Evolutionary conservation across 1,140 invertebrate genomes (phyloP), one percentile per base, ranked within the genome.

Genomic region (Drosophila mayri): DNA sequence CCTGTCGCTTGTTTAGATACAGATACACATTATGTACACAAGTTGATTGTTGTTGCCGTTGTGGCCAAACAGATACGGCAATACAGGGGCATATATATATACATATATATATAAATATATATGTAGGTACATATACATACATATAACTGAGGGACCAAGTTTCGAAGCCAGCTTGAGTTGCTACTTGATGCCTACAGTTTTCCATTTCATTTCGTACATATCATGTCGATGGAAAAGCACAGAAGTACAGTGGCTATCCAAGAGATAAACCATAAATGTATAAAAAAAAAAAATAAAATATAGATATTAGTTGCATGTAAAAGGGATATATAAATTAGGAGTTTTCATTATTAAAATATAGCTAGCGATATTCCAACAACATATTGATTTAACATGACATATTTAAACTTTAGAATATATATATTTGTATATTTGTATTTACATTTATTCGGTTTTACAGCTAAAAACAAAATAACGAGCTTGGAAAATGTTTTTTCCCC

Each of bases 21-120:
- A 86, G 82, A 86, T 77, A 77, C 64, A 86, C 79, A 86, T 86
- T 78, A 87, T 86, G 83, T 86, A 82, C 65, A 59, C 54, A 79
- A 64, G 62, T 38, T 71, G 65, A 72, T 76, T 76, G 71, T 64
- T 80, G 57, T 76, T 82, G 73, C 61, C 74, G 73, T 62, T 77
- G 74, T 43, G 55, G 49, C 75, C 55, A 47, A 70, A 77, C 79
- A 80, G 66, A 82, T 81, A 81, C 63, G 58, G 59, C 57, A 79
- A 49, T 49, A 37, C 57, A 44, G 12, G 43, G 50, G 50, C 35
- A 28, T 18, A 55, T 38, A 32, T 28, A 30, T 30, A 57, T 38
- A 32, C 32, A 30, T 30, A 57, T 38, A 35, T 28, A n/a, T 46
- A 20, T 38, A 35, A 22, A n/a, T 46, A 20, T 44, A 44, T 47